Evolutionary conservation across 2,113 vertebrate species (phyloP).

Genomic region (Perca schrenkii): DNA sequence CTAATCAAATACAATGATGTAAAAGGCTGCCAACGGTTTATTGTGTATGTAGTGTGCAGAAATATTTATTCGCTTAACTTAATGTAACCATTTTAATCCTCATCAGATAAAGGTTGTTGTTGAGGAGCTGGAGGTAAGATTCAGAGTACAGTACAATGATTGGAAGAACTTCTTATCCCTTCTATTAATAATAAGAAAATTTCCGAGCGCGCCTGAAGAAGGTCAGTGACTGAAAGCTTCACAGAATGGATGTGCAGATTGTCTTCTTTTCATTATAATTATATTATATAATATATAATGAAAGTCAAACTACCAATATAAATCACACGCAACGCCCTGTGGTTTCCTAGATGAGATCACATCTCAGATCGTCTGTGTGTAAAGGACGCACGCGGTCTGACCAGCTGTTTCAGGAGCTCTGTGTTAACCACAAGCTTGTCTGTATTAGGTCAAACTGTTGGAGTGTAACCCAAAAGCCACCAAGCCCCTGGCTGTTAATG

Average conservation of each 20-base stretch:
- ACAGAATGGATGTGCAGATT: background rate
- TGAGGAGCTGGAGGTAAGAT: background rate
- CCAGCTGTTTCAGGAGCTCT: background rate
- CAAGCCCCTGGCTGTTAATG: constrained; percentile 43
- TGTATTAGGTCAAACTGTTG: background rate
- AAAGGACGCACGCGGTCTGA: too few species aligned
- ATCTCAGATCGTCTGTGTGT: background rate
- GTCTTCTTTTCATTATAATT: background rate
- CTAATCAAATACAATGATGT: background rate
- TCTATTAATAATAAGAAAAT: background rate
- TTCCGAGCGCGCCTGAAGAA: background rate
- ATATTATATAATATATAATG: background rate
- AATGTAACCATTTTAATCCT: background rate
- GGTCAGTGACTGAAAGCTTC: constrained; percentile 15
- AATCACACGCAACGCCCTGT: background rate
- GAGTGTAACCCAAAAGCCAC: constrained; percentile 18
- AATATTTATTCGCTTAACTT: too few species aligned
- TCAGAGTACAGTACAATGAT: background rate
- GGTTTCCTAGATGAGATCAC: background rate
- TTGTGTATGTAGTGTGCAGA: background rate
- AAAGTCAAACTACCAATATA: background rate
- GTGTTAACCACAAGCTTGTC: background rate
- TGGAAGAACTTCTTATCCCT: background rate
- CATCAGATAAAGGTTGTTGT: background rate
- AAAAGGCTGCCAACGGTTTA: background rate